These are phyloP conservation scores for Physocephala rufipes DNA, from an alignment of 2,888 invertebrate species.

Conservation along the genomic window DNA sequence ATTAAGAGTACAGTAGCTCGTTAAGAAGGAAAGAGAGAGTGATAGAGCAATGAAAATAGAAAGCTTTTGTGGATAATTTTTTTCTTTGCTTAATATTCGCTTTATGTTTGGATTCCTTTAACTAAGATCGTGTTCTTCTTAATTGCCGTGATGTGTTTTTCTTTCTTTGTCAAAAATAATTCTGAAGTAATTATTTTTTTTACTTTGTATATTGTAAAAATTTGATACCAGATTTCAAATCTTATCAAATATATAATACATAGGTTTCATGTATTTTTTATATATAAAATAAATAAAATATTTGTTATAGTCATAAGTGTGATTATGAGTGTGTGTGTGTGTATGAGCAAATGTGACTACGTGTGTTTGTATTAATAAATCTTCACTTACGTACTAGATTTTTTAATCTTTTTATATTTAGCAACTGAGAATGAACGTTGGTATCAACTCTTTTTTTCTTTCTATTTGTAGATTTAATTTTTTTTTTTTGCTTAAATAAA, in stretches of 20 bases:
- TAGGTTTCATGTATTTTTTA: neutral
- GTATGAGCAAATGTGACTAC: conserved; percentile 9
- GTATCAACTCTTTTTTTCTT: conserved; percentile 27
- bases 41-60: no score
- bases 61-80: neutral
- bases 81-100: conserved; percentile 13
- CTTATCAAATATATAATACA: neutral
- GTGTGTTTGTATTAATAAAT: conserved; percentile 11
- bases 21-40: no score
- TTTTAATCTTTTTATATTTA: conserved; percentile 40
- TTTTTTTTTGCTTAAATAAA: conserved; percentile 17
- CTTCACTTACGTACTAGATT: conserved; percentile 22
- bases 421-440: conserved; percentile 39
- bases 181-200: neutral
- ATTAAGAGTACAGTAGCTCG: no score
- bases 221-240: no score
- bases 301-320: conserved; percentile 6
- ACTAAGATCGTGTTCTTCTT: neutral
- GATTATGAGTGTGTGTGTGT: conserved; percentile 19
- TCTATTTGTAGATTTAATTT: no score
- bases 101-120: neutral
- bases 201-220: no score
- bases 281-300: conserved; percentile 13
- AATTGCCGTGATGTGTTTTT: conserved; percentile 19
- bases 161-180: conserved; percentile 27